Evolutionary conservation across 2,113 vertebrate genomes (phyloP).

Genomic region (Campylomormyrus numenius): DNA sequence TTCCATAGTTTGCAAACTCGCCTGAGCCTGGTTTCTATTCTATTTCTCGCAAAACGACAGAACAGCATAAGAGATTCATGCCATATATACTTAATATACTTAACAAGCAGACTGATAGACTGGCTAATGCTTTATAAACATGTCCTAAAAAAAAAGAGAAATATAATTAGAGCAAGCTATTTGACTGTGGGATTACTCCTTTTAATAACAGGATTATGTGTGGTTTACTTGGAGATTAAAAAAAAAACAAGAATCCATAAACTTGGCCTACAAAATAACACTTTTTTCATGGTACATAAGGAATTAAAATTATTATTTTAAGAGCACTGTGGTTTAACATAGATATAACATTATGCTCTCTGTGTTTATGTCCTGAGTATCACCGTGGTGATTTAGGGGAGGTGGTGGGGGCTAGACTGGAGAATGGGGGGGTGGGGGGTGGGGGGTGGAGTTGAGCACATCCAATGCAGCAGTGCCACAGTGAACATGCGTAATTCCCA

Average conservation of each 20-base stretch:
- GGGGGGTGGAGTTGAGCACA: not conserved
- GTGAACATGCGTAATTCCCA: not conserved
- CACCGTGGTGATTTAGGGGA: not conserved
- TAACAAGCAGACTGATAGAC: not conserved
- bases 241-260: not conserved
- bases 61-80: not conserved
- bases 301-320: not conserved
- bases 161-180: not conserved
- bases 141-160: constrained; percentile 1
- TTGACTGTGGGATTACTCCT: not conserved
- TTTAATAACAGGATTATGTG: not conserved
- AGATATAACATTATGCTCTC: not conserved
- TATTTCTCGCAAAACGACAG: not conserved
- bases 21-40: not conserved
- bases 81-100: not conserved
- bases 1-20: not conserved
- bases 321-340: not conserved
- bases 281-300: not conserved
- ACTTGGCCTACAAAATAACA: not conserved
- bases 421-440: not conserved
- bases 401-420: not conserved
- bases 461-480: not conserved
- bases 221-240: not conserved
- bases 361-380: not conserved
- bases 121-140: not conserved